phyloP scores from a whole-genome alignment of 1,140 invertebrate genomes.

The Papilio xuthus region DNA sequence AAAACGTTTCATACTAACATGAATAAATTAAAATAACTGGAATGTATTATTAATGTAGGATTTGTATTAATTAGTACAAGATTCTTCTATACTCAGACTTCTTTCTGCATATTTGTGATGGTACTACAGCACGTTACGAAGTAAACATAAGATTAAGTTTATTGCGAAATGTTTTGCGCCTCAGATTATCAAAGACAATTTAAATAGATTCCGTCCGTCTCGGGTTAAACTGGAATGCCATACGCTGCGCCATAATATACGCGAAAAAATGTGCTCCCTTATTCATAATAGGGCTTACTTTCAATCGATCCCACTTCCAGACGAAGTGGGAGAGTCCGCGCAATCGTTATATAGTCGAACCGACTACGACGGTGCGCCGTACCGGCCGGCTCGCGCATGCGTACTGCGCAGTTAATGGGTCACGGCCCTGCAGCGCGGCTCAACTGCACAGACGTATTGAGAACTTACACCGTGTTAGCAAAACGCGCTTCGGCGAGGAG shows the following conservation, averaged over 20 bases:
- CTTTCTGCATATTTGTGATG: no score
- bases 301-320: constrained; percentile 61
- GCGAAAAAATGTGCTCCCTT: constrained; percentile 1
- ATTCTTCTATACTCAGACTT: not conserved
- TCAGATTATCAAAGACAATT: not conserved
- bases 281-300: constrained; percentile 51
- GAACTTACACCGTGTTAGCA: constrained; percentile 58
- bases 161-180: not conserved
- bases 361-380: constrained; percentile 57
- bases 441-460: constrained; percentile 65
- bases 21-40: no score
- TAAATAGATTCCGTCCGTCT: not conserved
- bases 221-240: not conserved
- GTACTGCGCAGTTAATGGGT: constrained; percentile 68
- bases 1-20: not conserved
- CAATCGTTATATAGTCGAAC: constrained; percentile 76
- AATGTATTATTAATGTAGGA: not conserved
- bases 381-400: constrained; percentile 70
- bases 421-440: constrained; percentile 72
- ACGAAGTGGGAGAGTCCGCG: constrained; percentile 64
- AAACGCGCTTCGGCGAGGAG: not conserved
- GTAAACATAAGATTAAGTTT: not conserved
- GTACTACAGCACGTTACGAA: not conserved
- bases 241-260: not conserved
- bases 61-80: not conserved